These are phyloP conservation scores for Nasonia vitripennis DNA, from an alignment of 1,140 invertebrate genomes.

Conservation along the genomic window DNA sequence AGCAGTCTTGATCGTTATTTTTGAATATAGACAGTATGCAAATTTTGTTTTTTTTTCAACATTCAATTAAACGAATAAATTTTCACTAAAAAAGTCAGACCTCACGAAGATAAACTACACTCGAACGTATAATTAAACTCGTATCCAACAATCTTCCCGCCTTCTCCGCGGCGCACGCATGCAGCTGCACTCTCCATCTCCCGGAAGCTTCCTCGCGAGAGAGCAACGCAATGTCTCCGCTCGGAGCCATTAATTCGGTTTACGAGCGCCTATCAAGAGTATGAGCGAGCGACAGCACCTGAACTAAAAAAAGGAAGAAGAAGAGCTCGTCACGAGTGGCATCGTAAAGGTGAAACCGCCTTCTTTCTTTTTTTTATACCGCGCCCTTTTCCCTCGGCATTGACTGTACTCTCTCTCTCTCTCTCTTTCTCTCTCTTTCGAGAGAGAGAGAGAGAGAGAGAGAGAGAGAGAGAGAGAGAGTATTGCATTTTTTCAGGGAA, in stretches of 20 bases:
- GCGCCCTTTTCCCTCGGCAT: not conserved
- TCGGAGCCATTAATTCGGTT: constrained; percentile 67
- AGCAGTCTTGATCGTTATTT: no score
- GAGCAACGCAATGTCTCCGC: constrained; percentile 13
- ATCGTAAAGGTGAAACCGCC: constrained; percentile 14
- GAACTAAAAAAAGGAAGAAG: constrained; percentile 1
- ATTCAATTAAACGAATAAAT: no score
- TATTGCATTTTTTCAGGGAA: constrained; percentile 33
- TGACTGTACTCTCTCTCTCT: not conserved
- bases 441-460: constrained; percentile 24
- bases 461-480: constrained; percentile 33
- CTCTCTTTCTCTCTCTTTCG: no score
- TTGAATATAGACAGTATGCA: no score
- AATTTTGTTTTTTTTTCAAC: no score
- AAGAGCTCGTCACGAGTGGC: not conserved
- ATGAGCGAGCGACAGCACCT: constrained; percentile 48
- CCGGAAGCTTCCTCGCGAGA: not conserved
- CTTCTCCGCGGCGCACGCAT: not conserved
- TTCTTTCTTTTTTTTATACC: constrained; percentile 2
- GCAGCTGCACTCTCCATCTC: not conserved
- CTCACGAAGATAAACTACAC: not conserved
- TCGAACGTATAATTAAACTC: not conserved
- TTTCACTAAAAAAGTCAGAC: no score
- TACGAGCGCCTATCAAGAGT: constrained; percentile 66
- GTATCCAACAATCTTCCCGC: not conserved